Evolutionary conservation across 2,797 vertebrate species (phyloP), one percentile per base, ranked within the genome.

Genomic region (Acanthis flammea): DNA sequence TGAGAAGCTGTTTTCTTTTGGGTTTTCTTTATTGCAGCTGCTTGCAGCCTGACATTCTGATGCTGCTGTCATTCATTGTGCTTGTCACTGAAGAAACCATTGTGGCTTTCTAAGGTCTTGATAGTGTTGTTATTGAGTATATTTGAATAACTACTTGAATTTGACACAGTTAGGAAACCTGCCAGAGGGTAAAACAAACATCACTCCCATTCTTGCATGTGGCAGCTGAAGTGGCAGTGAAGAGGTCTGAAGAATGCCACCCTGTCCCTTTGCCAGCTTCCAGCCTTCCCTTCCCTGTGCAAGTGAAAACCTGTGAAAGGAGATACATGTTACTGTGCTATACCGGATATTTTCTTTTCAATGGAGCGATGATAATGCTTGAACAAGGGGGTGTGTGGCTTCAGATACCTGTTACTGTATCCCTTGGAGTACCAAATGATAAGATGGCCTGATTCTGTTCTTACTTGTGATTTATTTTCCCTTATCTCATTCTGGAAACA

Each of bases 131-230:
- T 75, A 77, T 35, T 78, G 42, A 85, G 51, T 47, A 42, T 86
- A 67, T 95, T 86, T 93, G 87, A 90, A 61, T 83, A 80, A 62
- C 71, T 78, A 61, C 79, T 78, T 89, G 82, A 91, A 88, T 94
- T 86, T 90, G 66, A 83, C 79, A 77, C 12, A n/a, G 10, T 72
- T 78, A 51, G 60, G 81, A 86, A 78, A 68, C 2, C 19, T 80
- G 61, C 83, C 78, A 95, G 76, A 88, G 73, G 61, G 76, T 57
- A n/a, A 93, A 91, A 24, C 70, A 90, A 85, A 62, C 58, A 62
- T 90, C 19, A 21, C 27, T 91, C 19, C 47, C 13, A 12, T 92
- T 91, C 71, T 90, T 65, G 70, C 41, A 12, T 35, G 74, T 86
- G 72, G 78, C 53, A 88, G 48, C 63, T 90, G 83, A 93, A 90